phyloP scores from a whole-genome alignment of 2,888 invertebrate species.

The Trichacis sp. region DNA sequence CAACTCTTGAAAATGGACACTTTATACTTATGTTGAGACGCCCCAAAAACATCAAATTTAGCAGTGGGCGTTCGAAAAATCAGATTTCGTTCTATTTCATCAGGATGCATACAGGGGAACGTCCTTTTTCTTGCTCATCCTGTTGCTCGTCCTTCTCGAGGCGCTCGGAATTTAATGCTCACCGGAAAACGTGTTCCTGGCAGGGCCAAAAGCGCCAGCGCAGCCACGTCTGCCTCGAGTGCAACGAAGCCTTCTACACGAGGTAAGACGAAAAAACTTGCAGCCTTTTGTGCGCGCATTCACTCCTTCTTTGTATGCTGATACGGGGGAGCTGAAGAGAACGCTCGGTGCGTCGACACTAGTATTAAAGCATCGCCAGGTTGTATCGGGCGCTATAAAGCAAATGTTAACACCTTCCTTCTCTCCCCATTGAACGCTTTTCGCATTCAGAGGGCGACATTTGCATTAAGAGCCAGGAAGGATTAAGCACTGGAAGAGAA shows the following conservation, averaged over 20 bases:
- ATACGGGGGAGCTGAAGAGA: slow-evolving; percentile 16
- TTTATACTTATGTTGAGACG: no score
- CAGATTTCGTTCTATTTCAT: no score
- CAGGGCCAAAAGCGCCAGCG: slow-evolving; percentile 43
- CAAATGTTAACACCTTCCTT: slow-evolving; percentile 27
- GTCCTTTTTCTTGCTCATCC: slow-evolving; percentile 75
- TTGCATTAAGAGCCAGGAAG: slow-evolving; percentile 1
- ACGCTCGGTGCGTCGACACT: slow-evolving; percentile 43
- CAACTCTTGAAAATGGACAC: no score
- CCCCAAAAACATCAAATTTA: no score
- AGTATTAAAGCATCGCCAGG: slow-evolving; percentile 55
- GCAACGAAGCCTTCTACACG: slow-evolving; percentile 64
- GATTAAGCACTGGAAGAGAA: no score
- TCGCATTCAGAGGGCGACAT: slow-evolving; percentile 4
- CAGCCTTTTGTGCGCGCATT: slow-evolving; percentile 17
- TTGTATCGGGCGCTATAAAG: slow-evolving; percentile 26
- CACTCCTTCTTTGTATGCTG: slow-evolving; percentile 4
- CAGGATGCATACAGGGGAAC: slow-evolving; percentile 81
- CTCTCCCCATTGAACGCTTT: slow-evolving; percentile 12
- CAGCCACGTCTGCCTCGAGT: slow-evolving; percentile 62
- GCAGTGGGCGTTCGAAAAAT: no score
- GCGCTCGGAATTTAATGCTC: slow-evolving; percentile 75
- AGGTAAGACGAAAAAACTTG: slow-evolving; percentile 62
- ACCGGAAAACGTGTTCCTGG: slow-evolving; percentile 69
- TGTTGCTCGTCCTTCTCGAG: slow-evolving; percentile 78